phyloP scores from a whole-genome alignment of 2,113 vertebrate genomes.

The Phyllostomus discolor region DNA sequence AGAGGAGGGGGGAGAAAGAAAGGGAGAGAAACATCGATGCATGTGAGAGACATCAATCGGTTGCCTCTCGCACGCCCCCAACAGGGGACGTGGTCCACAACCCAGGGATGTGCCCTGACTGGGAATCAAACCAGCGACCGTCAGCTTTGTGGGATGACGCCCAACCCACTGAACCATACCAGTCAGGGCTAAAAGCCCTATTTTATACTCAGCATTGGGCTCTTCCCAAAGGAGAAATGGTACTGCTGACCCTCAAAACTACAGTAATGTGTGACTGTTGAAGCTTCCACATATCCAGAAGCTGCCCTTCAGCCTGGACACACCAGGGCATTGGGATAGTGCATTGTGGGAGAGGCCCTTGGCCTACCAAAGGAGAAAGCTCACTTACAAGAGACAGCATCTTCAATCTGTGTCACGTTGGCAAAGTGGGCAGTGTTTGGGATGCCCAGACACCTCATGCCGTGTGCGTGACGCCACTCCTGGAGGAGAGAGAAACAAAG shows the following conservation, averaged over 20 bases:
- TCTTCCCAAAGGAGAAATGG: not conserved
- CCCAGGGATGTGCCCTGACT: too few relatives aligned
- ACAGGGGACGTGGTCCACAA: too few relatives aligned
- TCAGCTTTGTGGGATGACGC: too few relatives aligned
- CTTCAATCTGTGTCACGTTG: slow-evolving; percentile 98
- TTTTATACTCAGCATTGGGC: not conserved
- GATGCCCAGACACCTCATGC: slow-evolving; percentile 97
- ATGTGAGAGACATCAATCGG: too few relatives aligned
- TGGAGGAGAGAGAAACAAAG: slow-evolving; percentile 58
- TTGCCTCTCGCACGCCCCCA: too few relatives aligned
- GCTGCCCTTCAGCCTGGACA: not conserved
- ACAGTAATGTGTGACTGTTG: not conserved
- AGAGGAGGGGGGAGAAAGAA: too few relatives aligned
- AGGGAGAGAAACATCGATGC: too few relatives aligned
- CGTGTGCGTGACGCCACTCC: slow-evolving; percentile 98
- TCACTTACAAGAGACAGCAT: slow-evolving; percentile 94
- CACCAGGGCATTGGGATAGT: not conserved
- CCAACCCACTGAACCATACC: too few relatives aligned
- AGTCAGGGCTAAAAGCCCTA: not conserved
- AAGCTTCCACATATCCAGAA: not conserved
- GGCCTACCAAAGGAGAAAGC: not conserved
- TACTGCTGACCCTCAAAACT: not conserved
- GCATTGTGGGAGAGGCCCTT: not conserved
- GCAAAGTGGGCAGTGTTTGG: slow-evolving; percentile 98
- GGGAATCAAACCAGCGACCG: too few relatives aligned